Conservation (phyloP, 2,797 vertebrate genomes). For the Clarias pachynema region DNA sequence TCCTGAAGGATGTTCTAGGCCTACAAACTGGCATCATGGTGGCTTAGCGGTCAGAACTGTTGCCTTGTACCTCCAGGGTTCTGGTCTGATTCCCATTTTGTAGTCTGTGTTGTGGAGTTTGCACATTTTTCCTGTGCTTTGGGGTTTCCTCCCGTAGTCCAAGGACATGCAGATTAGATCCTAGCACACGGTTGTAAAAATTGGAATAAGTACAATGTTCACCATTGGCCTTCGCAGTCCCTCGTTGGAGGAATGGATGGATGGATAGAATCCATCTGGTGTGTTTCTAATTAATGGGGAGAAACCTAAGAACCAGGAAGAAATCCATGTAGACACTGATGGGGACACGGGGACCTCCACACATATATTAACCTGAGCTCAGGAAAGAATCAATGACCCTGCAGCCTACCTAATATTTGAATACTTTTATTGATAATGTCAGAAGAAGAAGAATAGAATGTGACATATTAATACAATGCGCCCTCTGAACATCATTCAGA, state of each 20-base stretch:
- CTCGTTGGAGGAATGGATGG: too few relatives aligned
- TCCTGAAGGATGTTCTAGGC: not conserved
- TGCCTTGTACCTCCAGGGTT: too few relatives aligned
- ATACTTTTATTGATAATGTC: not conserved
- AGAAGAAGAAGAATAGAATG: not conserved
- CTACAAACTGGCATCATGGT: too few relatives aligned
- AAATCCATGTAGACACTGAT: not conserved
- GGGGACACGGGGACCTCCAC: not conserved
- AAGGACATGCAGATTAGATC: too few relatives aligned
- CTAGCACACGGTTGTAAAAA: too few relatives aligned
- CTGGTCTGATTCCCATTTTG: too few relatives aligned
- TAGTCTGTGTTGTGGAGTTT: too few relatives aligned
- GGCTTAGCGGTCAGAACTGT: too few relatives aligned
- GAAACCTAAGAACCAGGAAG: not conserved
- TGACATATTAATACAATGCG: not conserved
- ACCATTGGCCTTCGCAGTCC: too few relatives aligned
- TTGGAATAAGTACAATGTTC: too few relatives aligned
- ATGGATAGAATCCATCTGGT: not conserved
- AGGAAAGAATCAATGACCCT: not conserved
- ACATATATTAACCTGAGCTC: not conserved
- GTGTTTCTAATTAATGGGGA: not conserved
- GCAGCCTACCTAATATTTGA: not conserved
- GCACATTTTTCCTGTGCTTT: too few relatives aligned
- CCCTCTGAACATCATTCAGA: not conserved
- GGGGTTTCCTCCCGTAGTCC: too few relatives aligned